A percentile compares a stretch with the other conserved stretches of the same genome.
Conservation (phyloP, 2,888 invertebrate genomes). For the Orgyia antiqua region DNA sequence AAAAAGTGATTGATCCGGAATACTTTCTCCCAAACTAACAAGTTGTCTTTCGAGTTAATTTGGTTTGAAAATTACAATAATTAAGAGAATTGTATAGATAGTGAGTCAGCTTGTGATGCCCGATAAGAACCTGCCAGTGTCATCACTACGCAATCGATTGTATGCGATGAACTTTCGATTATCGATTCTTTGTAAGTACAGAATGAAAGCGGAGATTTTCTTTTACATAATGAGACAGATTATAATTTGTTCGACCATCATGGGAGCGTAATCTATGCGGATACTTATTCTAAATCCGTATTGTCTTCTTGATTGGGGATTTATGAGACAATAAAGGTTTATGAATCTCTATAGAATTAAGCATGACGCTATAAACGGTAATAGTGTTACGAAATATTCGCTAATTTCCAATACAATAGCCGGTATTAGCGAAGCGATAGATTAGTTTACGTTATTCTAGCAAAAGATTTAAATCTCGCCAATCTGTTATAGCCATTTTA, state of each 20-base stretch:
- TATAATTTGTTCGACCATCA: conserved; percentile 56
- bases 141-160: conserved; percentile 57
- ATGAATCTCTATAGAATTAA: conserved; percentile 32
- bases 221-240: conserved; percentile 60
- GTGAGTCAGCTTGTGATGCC: conserved; percentile 63
- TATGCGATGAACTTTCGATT: conserved; percentile 62
- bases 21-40: conserved; percentile 64
- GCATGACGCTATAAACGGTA: conserved; percentile 32
- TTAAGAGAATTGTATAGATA: conserved; percentile 61
- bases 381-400: conserved; percentile 27
- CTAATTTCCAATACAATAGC: conserved; percentile 28
- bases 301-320: conserved; percentile 34
- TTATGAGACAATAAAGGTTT: conserved; percentile 43
- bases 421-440: no score
- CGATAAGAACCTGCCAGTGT: conserved; percentile 58
- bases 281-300: conserved; percentile 34
- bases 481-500: no score
- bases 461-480: no score
- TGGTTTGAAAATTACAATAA: conserved; percentile 68
- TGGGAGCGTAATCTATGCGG: conserved; percentile 39
- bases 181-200: conserved; percentile 40
- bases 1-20: conserved; percentile 66
- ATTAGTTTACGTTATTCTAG: no score
- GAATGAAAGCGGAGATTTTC: conserved; percentile 62
- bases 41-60: conserved; percentile 53